A percentile compares a stretch with the other conserved stretches of the same genome.
Evolutionary conservation across 2,888 invertebrate genomes (phyloP).

Genomic region (Metellina segmentata): DNA sequence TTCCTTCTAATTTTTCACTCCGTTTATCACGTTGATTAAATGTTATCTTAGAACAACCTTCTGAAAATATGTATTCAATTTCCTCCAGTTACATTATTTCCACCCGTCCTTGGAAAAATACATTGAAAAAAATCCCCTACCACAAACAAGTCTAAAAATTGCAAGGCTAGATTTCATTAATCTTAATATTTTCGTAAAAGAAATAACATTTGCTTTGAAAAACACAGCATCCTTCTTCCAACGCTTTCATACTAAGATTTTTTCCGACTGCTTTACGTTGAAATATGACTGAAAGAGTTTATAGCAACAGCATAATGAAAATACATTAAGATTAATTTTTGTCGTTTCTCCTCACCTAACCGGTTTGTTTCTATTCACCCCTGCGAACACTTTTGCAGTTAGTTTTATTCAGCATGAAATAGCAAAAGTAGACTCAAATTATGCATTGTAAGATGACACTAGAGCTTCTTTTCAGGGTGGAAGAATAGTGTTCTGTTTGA

Average conservation of each 20-base stretch:
- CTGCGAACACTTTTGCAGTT: too few relatives aligned
- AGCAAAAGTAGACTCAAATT: too few relatives aligned
- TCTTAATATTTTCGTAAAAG: conserved; percentile 17
- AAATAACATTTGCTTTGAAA: not conserved
- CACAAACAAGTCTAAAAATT: not conserved
- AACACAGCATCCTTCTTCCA: not conserved
- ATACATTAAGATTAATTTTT: conserved; percentile 49
- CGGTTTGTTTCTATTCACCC: not conserved
- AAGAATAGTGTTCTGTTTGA: too few relatives aligned
- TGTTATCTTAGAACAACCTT: not conserved
- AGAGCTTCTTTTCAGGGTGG: too few relatives aligned
- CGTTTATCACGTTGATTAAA: not conserved
- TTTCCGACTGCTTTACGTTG: not conserved
- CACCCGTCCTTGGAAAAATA: not conserved
- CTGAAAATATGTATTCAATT: not conserved
- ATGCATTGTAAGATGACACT: too few relatives aligned
- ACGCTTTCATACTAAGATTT: not conserved
- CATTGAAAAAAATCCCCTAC: not conserved
- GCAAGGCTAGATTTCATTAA: conserved; percentile 29
- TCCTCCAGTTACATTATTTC: not conserved
- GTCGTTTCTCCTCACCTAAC: not conserved
- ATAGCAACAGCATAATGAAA: conserved; percentile 10
- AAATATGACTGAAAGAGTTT: conserved; percentile 29
- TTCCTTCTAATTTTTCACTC: not conserved
- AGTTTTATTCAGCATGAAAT: too few relatives aligned